Percentiles rank a stretch among this genome's conserved stretches.
Conservation (phyloP, 2,113 vertebrate species). For the Petromus typicus region DNA sequence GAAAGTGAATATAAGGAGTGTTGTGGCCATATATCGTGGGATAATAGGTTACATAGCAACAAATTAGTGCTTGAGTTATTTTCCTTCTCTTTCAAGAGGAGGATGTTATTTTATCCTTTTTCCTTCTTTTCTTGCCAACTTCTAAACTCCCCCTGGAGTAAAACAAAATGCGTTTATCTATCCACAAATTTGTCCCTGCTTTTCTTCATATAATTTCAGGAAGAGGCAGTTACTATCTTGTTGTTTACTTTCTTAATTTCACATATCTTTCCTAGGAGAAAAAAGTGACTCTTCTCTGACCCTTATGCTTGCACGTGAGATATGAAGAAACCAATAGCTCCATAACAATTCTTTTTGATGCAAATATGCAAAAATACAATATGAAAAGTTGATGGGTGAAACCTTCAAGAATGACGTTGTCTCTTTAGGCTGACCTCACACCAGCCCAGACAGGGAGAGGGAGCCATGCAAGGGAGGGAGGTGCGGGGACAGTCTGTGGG, state of each 20-base stretch:
- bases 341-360: neutral
- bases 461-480: too few species aligned
- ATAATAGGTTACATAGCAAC: neutral
- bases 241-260: neutral
- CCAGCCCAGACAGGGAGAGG: neutral
- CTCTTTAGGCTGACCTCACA: neutral
- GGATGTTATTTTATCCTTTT: neutral
- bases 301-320: neutral
- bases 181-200: neutral
- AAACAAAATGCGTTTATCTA: neutral
- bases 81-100: neutral
- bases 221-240: neutral
- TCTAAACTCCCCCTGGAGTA: neutral
- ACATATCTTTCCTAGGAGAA: neutral
- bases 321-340: neutral
- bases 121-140: too few species aligned
- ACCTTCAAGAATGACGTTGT: neutral
- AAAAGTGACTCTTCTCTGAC: neutral
- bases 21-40: neutral
- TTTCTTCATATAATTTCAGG: neutral
- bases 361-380: neutral
- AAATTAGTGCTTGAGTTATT: neutral
- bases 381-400: neutral
- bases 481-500: neutral
- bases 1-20: neutral